phyloP scores from a whole-genome alignment of 2,888 invertebrate genomes.

The Drosophila peninsularis region DNA sequence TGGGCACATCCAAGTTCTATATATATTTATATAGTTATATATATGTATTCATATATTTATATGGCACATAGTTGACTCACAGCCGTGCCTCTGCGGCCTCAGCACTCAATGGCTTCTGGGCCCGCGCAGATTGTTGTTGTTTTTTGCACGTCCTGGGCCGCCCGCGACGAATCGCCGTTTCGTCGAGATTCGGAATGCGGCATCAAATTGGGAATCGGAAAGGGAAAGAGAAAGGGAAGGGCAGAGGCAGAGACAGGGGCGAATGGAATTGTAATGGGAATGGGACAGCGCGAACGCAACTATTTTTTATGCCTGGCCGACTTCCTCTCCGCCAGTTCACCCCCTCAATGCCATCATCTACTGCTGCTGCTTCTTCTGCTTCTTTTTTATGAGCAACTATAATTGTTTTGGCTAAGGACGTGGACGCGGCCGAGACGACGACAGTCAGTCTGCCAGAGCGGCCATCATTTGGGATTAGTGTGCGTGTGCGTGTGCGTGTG shows the following conservation, averaged over 20 bases:
- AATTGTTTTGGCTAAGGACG: conserved; percentile 60
- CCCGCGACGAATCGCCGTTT: conserved; percentile 64
- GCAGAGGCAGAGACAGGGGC: neutral
- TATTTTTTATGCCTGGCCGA: conserved; percentile 61
- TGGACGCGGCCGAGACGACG: conserved; percentile 46
- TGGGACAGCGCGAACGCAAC: conserved; percentile 38
- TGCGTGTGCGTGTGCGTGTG: conserved; percentile 20
- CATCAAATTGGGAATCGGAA: conserved; percentile 31
- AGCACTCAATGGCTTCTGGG: conserved; percentile 12
- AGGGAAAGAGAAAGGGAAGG: conserved; percentile 9
- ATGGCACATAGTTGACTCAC: conserved; percentile 19
- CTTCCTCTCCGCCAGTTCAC: conserved; percentile 45
- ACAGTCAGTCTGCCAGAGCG: conserved; percentile 74
- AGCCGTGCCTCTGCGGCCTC: no score
- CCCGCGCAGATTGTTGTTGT: conserved; percentile 54
- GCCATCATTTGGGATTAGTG: conserved; percentile 77
- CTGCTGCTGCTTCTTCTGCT: neutral
- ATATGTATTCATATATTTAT: neutral
- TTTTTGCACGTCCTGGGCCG: conserved; percentile 71
- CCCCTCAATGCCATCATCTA: neutral
- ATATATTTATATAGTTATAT: neutral
- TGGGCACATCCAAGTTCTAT: conserved; percentile 4
- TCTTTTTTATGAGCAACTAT: conserved; percentile 51
- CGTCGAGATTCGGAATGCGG: conserved; percentile 41
- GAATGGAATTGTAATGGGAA: neutral